phyloP scores from a whole-genome alignment of 2,113 vertebrate species.

The Thamnaconus septentrionalis region DNA sequence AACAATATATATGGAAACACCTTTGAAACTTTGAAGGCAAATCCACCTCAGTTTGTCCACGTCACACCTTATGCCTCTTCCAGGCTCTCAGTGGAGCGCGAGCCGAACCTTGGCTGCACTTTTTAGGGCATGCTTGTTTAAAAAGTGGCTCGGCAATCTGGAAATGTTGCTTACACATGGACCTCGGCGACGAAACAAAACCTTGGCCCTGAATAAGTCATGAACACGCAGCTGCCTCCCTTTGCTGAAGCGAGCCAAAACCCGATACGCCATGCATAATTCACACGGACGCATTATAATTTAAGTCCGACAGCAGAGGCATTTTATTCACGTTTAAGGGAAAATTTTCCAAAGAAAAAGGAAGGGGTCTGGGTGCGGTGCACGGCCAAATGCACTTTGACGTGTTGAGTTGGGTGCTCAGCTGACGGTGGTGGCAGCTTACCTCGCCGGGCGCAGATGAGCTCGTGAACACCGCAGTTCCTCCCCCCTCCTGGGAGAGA shows the following conservation, averaged over 20 bases:
- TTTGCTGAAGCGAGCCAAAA: slow-evolving; percentile 59
- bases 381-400: background rate
- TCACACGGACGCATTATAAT: slow-evolving; percentile 41
- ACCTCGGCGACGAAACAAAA: slow-evolving; percentile 55
- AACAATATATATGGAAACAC: too few species aligned
- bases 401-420: background rate
- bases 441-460: slow-evolving; percentile 97
- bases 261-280: slow-evolving; percentile 72
- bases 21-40: too few species aligned
- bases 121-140: slow-evolving; percentile 55
- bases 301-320: slow-evolving; percentile 21
- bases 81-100: background rate
- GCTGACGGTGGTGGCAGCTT: slow-evolving; percentile 38
- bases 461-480: slow-evolving; percentile 94
- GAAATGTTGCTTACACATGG: slow-evolving; percentile 65
- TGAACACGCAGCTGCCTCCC: slow-evolving; percentile 56
- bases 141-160: slow-evolving; percentile 45
- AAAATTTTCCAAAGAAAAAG: slow-evolving; percentile 3
- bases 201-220: slow-evolving; percentile 69
- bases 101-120: slow-evolving; percentile 5
- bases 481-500: slow-evolving; percentile 86
- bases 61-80: too few species aligned
- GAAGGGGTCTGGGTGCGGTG: background rate
- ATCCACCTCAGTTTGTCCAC: too few species aligned
- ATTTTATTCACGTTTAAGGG: background rate